Percentiles rank a stretch among this genome's conserved stretches.
These are phyloP conservation scores for Sipunculus nudus DNA, from an alignment of 2,888 invertebrate species.

Conservation along the genomic window DNA sequence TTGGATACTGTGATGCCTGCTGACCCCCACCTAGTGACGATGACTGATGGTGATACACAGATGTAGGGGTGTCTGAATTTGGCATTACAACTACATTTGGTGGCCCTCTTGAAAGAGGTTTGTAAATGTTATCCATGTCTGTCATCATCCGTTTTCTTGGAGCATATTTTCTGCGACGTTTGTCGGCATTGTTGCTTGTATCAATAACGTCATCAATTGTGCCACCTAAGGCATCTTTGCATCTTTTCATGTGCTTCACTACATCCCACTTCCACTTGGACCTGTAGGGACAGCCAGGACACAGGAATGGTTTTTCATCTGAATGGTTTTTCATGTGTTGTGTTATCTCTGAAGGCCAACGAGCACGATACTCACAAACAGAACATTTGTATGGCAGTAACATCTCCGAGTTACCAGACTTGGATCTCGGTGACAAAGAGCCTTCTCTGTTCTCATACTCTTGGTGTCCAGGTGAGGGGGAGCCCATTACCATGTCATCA, in stretches of 20 bases:
- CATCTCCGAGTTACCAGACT: slow-evolving; percentile 42
- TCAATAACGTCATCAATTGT: slow-evolving; percentile 64
- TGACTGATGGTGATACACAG: too few relatives aligned
- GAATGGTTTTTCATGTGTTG: slow-evolving; percentile 67
- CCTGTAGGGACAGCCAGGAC: slow-evolving; percentile 64
- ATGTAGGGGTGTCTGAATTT: too few relatives aligned
- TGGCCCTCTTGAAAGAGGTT: too few relatives aligned
- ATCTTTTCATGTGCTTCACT: slow-evolving; percentile 64
- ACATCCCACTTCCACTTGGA: slow-evolving; percentile 68
- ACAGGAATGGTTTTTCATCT: slow-evolving; percentile 64
- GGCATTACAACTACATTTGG: too few relatives aligned
- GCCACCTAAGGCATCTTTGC: slow-evolving; percentile 69
- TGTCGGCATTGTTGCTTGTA: too few relatives aligned
- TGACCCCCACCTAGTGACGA: too few relatives aligned
- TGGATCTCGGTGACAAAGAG: slow-evolving; percentile 4
- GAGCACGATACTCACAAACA: slow-evolving; percentile 63
- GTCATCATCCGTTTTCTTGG: neutral
- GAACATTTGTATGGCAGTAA: slow-evolving; percentile 62
- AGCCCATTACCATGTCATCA: too few relatives aligned
- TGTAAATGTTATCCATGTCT: too few relatives aligned
- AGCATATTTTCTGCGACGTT: slow-evolving; percentile 13
- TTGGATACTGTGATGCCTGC: too few relatives aligned
- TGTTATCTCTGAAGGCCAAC: slow-evolving; percentile 66
- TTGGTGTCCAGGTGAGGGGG: slow-evolving; percentile 29
- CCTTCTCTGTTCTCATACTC: slow-evolving; percentile 20